These are phyloP conservation scores for Sphaeramia orbicularis DNA, from an alignment of 2,797 vertebrate species.

Conservation along the genomic window DNA sequence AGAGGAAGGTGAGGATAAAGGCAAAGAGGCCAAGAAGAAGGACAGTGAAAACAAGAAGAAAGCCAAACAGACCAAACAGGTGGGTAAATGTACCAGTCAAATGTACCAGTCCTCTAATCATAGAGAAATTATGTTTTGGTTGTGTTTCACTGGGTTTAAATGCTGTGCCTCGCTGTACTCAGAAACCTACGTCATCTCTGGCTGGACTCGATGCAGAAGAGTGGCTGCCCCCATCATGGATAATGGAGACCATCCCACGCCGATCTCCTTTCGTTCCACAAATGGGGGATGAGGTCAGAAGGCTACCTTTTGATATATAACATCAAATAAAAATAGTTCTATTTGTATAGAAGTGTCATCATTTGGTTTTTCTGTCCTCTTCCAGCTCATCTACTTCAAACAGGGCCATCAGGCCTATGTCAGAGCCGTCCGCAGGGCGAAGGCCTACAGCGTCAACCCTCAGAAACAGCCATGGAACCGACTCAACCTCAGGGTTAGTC, in stretches of 20 bases:
- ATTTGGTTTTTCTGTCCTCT: neutral
- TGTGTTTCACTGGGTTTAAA: slow-evolving; percentile 4
- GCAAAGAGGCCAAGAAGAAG: slow-evolving; percentile 67
- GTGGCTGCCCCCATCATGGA: slow-evolving; percentile 95
- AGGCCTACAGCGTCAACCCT: slow-evolving; percentile 94
- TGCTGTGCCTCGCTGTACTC: slow-evolving; percentile 8
- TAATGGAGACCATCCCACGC: slow-evolving; percentile 93
- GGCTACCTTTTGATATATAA: neutral
- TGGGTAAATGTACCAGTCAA: slow-evolving; percentile 51
- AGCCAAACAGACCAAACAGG: slow-evolving; percentile 91
- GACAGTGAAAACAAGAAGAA: slow-evolving; percentile 86
- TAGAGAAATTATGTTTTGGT: neutral
- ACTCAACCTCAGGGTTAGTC: slow-evolving; percentile 95
- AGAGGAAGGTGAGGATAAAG: slow-evolving; percentile 68
- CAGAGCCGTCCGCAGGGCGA: slow-evolving; percentile 93
- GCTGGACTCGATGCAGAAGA: slow-evolving; percentile 91
- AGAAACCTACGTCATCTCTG: slow-evolving; percentile 91
- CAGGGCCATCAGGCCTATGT: slow-evolving; percentile 99
- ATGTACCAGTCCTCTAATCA: neutral
- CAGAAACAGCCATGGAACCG: slow-evolving; percentile 99
- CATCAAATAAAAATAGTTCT: neutral
- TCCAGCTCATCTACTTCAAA: slow-evolving; percentile 96
- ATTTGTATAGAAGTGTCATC: neutral
- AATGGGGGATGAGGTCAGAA: slow-evolving; percentile 96
- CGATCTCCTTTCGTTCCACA: slow-evolving; percentile 97